A percentile compares a stretch with the other conserved stretches of the same genome.
These are phyloP conservation scores for Apodemus agrarius DNA, from an alignment of 2,797 vertebrate genomes.

Conservation along the genomic window DNA sequence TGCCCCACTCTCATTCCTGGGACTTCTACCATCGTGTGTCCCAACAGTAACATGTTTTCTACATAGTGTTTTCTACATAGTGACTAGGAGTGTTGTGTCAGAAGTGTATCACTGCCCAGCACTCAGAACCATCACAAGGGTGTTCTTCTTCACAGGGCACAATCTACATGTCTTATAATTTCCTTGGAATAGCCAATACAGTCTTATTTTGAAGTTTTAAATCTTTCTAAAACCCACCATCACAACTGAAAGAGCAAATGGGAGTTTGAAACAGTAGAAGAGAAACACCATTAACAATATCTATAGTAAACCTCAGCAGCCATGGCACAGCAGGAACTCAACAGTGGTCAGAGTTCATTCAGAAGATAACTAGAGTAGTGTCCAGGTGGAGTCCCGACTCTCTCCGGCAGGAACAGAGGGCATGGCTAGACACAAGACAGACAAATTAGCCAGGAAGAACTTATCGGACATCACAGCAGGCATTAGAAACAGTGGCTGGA, in stretches of 20 bases:
- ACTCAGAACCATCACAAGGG: neutral
- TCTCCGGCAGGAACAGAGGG: neutral
- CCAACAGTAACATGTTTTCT: neutral
- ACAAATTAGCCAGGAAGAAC: neutral
- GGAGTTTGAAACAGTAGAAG: neutral
- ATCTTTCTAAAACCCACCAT: neutral
- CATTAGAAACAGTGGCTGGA: neutral
- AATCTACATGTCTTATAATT: neutral
- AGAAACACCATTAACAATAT: neutral
- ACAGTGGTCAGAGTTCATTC: neutral
- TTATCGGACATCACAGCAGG: neutral
- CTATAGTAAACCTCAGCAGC: neutral
- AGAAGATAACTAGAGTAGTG: neutral
- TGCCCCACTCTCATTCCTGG: neutral
- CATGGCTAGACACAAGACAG: neutral
- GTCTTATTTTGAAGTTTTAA: neutral
- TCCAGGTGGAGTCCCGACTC: no score
- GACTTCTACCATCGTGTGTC: accelerated
- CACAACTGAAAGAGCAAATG: neutral
- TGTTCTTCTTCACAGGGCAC: no score
- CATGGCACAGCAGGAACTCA: neutral
- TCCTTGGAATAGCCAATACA: neutral
- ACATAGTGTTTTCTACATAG: no score
- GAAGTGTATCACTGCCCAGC: neutral
- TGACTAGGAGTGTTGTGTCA: neutral